A percentile compares a stretch with the other conserved stretches of the same genome.
phyloP scores from a whole-genome alignment of 2,797 vertebrate genomes.

The Mormyrops attenuatus region DNA sequence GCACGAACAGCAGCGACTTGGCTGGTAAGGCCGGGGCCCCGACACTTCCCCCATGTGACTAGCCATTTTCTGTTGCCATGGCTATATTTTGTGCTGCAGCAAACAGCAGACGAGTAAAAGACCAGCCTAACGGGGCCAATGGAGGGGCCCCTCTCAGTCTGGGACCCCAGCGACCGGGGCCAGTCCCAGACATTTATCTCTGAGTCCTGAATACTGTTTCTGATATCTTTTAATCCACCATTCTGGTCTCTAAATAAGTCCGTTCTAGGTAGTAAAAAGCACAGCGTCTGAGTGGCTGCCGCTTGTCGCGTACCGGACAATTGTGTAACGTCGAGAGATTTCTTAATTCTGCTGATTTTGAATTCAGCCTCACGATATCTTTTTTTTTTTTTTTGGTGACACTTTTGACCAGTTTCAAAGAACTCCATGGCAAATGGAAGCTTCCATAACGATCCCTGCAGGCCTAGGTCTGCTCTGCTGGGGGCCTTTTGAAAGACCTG shows the following conservation, averaged over 20 bases:
- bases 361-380: not conserved
- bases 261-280: not conserved
- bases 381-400: not conserved
- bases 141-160: not conserved
- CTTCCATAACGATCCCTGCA: not conserved
- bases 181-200: not conserved
- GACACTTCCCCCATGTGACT: not conserved
- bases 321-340: not conserved
- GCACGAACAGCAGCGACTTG: not conserved
- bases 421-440: not conserved
- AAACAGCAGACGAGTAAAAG: not conserved
- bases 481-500: not conserved
- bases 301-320: not conserved
- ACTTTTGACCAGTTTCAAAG: not conserved
- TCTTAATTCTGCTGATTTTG: not conserved
- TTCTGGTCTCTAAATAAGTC: not conserved
- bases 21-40: not conserved
- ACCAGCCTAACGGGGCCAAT: not conserved
- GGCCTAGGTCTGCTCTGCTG: not conserved
- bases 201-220: not conserved
- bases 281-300: not conserved
- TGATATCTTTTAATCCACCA: not conserved
- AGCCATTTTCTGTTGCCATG: not conserved
- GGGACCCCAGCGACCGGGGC: not conserved
- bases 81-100: not conserved